Percentiles rank a stretch among this genome's conserved stretches.
These are phyloP conservation scores for Pseudomyrmex gracilis DNA, from an alignment of 1,140 invertebrate species.

Conservation along the genomic window DNA sequence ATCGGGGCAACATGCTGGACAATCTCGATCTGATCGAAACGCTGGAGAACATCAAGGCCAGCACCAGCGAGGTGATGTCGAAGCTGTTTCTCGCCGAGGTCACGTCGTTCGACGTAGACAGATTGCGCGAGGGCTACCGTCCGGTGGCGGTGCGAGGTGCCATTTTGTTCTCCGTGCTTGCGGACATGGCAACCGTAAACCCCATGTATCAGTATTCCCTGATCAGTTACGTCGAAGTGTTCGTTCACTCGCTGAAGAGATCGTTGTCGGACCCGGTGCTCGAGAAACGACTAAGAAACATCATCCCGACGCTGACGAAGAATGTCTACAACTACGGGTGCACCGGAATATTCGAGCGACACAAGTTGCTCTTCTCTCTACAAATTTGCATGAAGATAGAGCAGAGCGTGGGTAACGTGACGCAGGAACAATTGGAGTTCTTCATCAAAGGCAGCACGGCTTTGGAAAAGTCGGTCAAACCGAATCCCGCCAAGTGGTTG, in stretches of 20 bases:
- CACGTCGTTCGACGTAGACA: constrained; percentile 92
- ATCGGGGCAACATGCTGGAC: constrained; percentile 95
- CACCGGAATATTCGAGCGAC: constrained; percentile 95
- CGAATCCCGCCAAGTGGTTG: constrained; percentile 91
- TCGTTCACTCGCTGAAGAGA: constrained; percentile 91
- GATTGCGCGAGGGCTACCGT: constrained; percentile 92
- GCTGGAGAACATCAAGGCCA: constrained; percentile 95
- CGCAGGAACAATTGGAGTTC: constrained; percentile 93
- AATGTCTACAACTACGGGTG: constrained; percentile 96
- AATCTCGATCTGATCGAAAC: constrained; percentile 94
- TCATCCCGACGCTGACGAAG: constrained; percentile 93
- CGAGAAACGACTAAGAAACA: constrained; percentile 90
- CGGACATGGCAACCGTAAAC: constrained; percentile 94
- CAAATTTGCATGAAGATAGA: constrained; percentile 95
- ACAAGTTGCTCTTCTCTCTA: constrained; percentile 96
- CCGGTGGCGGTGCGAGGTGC: constrained; percentile 93
- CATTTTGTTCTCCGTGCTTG: constrained; percentile 95
- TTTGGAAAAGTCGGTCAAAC: constrained; percentile 89
- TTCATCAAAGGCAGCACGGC: constrained; percentile 94
- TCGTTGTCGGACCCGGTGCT: constrained; percentile 91
- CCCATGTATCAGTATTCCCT: constrained; percentile 97
- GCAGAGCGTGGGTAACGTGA: constrained; percentile 88
- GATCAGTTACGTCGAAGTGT: constrained; percentile 92
- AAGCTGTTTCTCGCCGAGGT: constrained; percentile 91
- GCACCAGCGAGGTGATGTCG: constrained; percentile 91